A percentile compares a stretch with the other conserved stretches of the same genome.
Evolutionary conservation across 2,113 vertebrate species (phyloP).

Genomic region (Oryzias javanicus): DNA sequence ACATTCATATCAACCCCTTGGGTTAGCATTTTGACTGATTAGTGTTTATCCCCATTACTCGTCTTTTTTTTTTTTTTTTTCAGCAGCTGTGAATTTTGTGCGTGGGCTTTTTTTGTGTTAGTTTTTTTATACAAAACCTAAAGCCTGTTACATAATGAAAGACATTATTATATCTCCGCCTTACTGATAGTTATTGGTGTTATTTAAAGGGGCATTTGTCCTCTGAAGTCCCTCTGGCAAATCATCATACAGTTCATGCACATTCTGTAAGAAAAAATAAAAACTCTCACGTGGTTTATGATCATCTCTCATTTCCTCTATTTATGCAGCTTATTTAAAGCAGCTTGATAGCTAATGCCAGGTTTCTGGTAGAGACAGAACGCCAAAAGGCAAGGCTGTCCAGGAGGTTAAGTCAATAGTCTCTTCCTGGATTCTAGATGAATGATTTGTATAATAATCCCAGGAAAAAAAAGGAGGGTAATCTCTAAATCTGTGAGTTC

Average conservation of each 20-base stretch:
- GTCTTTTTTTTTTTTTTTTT: conserved; percentile 7
- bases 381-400: conserved; percentile 20
- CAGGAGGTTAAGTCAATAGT: conserved; percentile 22
- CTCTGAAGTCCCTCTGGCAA: conserved; percentile 21
- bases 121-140: too few relatives aligned
- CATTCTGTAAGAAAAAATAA: conserved; percentile 6
- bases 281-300: conserved; percentile 23
- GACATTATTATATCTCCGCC: conserved; percentile 16
- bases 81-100: conserved; percentile 37
- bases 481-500: conserved; percentile 29
- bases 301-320: conserved; percentile 38
- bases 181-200: conserved; percentile 31
- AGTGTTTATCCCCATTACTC: conserved; percentile 5
- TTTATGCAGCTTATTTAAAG: too few relatives aligned
- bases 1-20: conserved; percentile 6
- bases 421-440: conserved; percentile 15
- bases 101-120: too few relatives aligned
- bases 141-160: conserved; percentile 30
- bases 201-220: conserved; percentile 21
- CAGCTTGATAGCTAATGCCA: conserved; percentile 24
- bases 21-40: conserved; percentile 10
- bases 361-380: conserved; percentile 20
- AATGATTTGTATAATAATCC: conserved; percentile 32
- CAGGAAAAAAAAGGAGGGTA: conserved; percentile 19
- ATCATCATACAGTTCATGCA: conserved; percentile 31